These are phyloP conservation scores for Acanthurus leucopareius DNA, from an alignment of 2,797 vertebrate species.

Conservation along the genomic window DNA sequence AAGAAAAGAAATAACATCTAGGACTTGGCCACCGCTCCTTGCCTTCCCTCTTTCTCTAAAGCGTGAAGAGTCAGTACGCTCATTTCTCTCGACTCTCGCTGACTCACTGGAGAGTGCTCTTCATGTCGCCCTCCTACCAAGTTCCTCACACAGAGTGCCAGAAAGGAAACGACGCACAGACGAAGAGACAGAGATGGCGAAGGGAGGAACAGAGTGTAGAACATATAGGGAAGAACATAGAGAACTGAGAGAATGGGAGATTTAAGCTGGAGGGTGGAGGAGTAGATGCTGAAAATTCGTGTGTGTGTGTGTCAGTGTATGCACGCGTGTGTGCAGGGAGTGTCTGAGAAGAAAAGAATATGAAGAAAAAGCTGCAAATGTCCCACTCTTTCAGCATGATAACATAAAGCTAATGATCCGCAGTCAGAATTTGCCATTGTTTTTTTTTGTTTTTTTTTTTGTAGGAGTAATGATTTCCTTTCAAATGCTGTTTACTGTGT, in stretches of 20 bases:
- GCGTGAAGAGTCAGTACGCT: slow-evolving; percentile 44
- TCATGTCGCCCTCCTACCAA: slow-evolving; percentile 73
- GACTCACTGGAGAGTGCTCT: slow-evolving; percentile 66
- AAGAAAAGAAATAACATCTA: slow-evolving; percentile 3
- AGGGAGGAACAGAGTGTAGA: slow-evolving; percentile 49
- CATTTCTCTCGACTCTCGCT: slow-evolving; percentile 57
- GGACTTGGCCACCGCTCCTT: slow-evolving; percentile 53
- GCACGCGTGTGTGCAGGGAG: neutral
- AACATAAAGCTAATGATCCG: slow-evolving; percentile 43
- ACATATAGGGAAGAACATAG: slow-evolving; percentile 65
- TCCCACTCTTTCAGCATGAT: slow-evolving; percentile 29
- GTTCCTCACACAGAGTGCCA: slow-evolving; percentile 63
- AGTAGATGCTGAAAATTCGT: slow-evolving; percentile 36
- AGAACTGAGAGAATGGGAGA: slow-evolving; percentile 65
- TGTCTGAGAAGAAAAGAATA: slow-evolving; percentile 3
- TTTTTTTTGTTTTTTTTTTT: slow-evolving; percentile 11
- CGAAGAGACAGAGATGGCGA: slow-evolving; percentile 46
- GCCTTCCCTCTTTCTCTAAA: slow-evolving; percentile 36
- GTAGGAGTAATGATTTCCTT: slow-evolving; percentile 55
- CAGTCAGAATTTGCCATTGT: slow-evolving; percentile 29
- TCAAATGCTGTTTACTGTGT: slow-evolving; percentile 60
- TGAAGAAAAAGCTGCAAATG: slow-evolving; percentile 32
- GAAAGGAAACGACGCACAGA: slow-evolving; percentile 56
- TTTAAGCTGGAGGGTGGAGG: slow-evolving; percentile 58
- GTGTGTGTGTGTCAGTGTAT: neutral